Evolutionary conservation across 2,888 invertebrate genomes (phyloP), one percentile per base, ranked within the genome.

Genomic region (Trachelus stipa): DNA sequence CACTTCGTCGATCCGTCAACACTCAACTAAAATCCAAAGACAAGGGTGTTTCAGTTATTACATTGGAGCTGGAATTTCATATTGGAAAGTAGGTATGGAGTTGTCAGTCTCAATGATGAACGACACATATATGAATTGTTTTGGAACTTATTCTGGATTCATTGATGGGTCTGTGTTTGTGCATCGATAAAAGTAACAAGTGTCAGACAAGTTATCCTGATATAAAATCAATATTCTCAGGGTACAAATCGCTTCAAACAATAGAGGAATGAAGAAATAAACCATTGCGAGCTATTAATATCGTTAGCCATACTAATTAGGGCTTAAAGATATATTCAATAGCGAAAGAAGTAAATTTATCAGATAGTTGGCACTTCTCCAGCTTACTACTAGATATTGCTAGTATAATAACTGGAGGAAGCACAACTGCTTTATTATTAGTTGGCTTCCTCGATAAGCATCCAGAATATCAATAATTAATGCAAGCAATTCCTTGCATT

Each of bases 1-100:
- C 83, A 81, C 85, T 81, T 73, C 78, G 71, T 30, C 71, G 34
- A 33, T 71, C 23, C 31, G 34, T 31, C 76, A 75, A 75, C 56
- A 68, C 30, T 68, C 34, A 69, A 68, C 68, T n/a, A 68, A 75
- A 75, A 40, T 75, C 15, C 74, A 75, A 56, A 69, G 73, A 71
- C 68, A 75, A 71, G 9, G 23, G 30, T 30, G 34, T 34, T 71
- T 31, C 30, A 11, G 23, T 56, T 56, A 56, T 56, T 23, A 56
- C 56, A 56, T 56, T 9, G 56, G 23, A 56, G 23, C 56, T 23
- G 23, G 56, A 56, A 56, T 23, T 23, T 56, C 23, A 56, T 23
- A 56, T 23, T 23, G 56, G 56, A 56, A 56, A 23, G 23, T 56
- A 56, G 56, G 23, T 56, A 23, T 23, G 9, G 56, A 56, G 23